Evolutionary conservation across 92 coral and sea anemone species (phyloP).

Genomic region (Meandrina meandrites): DNA sequence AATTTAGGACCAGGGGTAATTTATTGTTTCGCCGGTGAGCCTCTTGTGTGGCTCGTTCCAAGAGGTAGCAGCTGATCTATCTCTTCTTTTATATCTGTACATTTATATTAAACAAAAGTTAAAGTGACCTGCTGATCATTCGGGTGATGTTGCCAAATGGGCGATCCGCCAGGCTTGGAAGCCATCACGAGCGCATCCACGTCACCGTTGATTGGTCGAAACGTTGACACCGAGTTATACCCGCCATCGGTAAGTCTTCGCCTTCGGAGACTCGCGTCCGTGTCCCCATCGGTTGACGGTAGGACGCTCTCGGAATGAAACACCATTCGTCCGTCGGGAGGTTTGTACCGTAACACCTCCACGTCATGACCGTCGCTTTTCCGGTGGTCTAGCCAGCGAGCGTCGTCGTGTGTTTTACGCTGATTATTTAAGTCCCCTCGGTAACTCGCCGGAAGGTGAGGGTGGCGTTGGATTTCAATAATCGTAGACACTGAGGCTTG

Average conservation of each 20-base stretch:
- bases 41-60: background rate
- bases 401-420: constrained; percentile 25
- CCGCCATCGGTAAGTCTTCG: constrained; percentile 60
- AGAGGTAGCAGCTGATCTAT: background rate
- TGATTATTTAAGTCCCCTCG: constrained; percentile 14
- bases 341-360: constrained; percentile 51
- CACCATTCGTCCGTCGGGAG: constrained; percentile 47
- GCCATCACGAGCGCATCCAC: constrained; percentile 74
- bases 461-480: constrained; percentile 56
- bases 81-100: background rate
- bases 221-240: constrained; percentile 50
- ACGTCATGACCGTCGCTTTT: constrained; percentile 72
- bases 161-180: constrained; percentile 80
- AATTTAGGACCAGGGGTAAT: background rate
- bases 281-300: constrained; percentile 57
- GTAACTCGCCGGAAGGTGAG: constrained; percentile 18
- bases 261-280: constrained; percentile 50
- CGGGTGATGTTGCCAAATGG: constrained; percentile 84
- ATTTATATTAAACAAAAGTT: constrained; percentile 59
- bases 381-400: constrained; percentile 57
- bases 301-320: constrained; percentile 86
- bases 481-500: constrained; percentile 68
- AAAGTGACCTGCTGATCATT: constrained; percentile 76
- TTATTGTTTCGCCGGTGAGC: background rate
- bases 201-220: constrained; percentile 95